Evolutionary conservation across 2,797 vertebrate genomes (phyloP).

Genomic region (Selene dorsalis): DNA sequence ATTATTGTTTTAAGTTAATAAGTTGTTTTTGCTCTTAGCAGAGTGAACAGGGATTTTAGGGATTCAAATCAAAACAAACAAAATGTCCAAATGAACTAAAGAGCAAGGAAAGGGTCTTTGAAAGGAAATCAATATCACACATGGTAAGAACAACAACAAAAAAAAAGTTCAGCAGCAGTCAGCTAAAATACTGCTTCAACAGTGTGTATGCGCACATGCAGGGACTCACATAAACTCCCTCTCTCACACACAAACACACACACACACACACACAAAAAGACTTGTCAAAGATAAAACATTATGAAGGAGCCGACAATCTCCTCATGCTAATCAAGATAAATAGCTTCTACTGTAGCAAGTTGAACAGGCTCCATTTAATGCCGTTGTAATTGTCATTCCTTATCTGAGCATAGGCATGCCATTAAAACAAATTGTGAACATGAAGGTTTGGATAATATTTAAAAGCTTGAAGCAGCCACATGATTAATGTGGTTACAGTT

Average conservation of each 20-base stretch:
- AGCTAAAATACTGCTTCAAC: slow-evolving; percentile 25
- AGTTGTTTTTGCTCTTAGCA: slow-evolving; percentile 75
- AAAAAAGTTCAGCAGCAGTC: slow-evolving; percentile 57
- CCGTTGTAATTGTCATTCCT: slow-evolving; percentile 59
- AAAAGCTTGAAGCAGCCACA: slow-evolving; percentile 58
- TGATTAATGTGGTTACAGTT: slow-evolving; percentile 63
- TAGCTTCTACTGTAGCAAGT: slow-evolving; percentile 59
- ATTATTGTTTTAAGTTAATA: slow-evolving; percentile 81
- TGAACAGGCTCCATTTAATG: slow-evolving; percentile 59
- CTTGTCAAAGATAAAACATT: slow-evolving; percentile 44
- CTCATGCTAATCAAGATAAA: slow-evolving; percentile 65
- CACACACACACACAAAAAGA: slow-evolving; percentile 16
- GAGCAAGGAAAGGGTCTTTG: slow-evolving; percentile 54
- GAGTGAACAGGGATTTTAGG: slow-evolving; percentile 72
- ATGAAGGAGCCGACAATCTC: slow-evolving; percentile 48
- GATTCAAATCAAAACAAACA: slow-evolving; percentile 76
- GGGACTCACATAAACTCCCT: slow-evolving; percentile 4
- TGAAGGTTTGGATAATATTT: slow-evolving; percentile 64
- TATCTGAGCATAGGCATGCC: slow-evolving; percentile 51
- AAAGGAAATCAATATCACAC: slow-evolving; percentile 65
- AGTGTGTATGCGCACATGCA: slow-evolving; percentile 38
- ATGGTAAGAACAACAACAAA: slow-evolving; percentile 28
- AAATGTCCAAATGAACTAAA: slow-evolving; percentile 74
- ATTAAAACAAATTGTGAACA: slow-evolving; percentile 63
- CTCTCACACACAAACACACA: background rate